These are phyloP conservation scores for Mesoligia furuncula DNA, from an alignment of 2,888 invertebrate species.

Conservation along the genomic window DNA sequence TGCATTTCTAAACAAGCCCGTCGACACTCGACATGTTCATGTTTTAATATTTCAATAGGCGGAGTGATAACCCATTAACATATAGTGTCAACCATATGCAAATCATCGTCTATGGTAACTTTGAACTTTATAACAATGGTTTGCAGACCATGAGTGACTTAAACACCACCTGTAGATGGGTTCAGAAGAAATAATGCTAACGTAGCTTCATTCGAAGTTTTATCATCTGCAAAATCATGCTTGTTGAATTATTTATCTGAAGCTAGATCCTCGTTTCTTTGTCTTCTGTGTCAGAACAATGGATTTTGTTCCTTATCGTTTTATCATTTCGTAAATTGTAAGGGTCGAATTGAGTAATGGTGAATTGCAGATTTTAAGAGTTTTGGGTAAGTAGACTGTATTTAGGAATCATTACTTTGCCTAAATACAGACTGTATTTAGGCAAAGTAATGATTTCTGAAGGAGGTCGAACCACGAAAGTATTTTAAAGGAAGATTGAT, in stretches of 20 bases:
- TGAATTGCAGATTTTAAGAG: conserved; percentile 1
- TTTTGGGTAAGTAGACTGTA: background rate
- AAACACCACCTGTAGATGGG: conserved; percentile 14
- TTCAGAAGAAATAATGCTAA: conserved; percentile 13
- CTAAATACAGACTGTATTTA: background rate
- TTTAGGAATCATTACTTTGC: no score
- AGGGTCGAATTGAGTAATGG: conserved; percentile 11
- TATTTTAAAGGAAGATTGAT: background rate
- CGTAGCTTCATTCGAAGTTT: conserved; percentile 23
- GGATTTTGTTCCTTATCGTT: conserved; percentile 22
- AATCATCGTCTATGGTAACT: conserved; percentile 48
- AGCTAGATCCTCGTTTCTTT: conserved; percentile 27
- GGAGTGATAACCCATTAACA: conserved; percentile 55
- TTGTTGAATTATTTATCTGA: conserved; percentile 42
- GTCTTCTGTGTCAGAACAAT: conserved; percentile 38
- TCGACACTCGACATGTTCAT: conserved; percentile 41
- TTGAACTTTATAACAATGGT: conserved; percentile 57
- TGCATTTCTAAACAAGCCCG: conserved; percentile 51
- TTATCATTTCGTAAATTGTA: conserved; percentile 39
- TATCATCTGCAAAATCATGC: conserved; percentile 40
- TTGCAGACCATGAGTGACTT: conserved; percentile 24
- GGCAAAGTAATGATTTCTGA: background rate
- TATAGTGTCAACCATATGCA: conserved; percentile 57
- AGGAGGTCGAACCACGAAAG: background rate
- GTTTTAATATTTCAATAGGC: conserved; percentile 53